A percentile compares a stretch with the other conserved stretches of the same genome.
phyloP scores from a whole-genome alignment of 2,888 invertebrate species.

The Agriopis aurantiaria region DNA sequence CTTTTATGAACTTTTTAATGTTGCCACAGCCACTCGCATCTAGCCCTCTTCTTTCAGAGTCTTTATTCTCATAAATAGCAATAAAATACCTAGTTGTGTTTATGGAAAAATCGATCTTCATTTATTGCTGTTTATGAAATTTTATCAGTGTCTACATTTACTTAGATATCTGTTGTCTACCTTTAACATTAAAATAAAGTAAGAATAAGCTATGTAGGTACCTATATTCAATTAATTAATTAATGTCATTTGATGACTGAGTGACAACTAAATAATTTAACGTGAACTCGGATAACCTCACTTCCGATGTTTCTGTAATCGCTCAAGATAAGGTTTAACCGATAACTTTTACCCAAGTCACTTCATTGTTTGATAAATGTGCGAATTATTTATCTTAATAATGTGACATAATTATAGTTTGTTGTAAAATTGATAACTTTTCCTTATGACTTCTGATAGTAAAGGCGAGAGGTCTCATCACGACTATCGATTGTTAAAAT shows the following conservation, averaged over 20 bases:
- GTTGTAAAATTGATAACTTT: constrained; percentile 22
- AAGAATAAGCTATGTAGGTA: no score
- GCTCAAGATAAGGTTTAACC: constrained; percentile 29
- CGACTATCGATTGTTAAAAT: not conserved
- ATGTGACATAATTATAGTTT: constrained; percentile 4
- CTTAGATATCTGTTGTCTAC: no score
- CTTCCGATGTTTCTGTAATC: constrained; percentile 49
- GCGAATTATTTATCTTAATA: constrained; percentile 25
- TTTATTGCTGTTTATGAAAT: no score
- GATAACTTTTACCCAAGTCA: constrained; percentile 39
- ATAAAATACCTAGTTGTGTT: no score
- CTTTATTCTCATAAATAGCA: no score
- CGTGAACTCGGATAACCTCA: constrained; percentile 58
- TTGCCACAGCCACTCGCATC: no score
- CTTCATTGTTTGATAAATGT: constrained; percentile 27
- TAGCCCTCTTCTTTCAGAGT: no score
- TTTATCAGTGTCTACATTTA: no score
- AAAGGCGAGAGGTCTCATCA: not conserved
- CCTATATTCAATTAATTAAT: no score
- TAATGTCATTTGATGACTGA: constrained; percentile 20
- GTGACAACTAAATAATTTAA: constrained; percentile 47
- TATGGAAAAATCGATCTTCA: no score
- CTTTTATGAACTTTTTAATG: no score
- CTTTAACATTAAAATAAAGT: no score
- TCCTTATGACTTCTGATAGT: constrained; percentile 6